phyloP scores from a whole-genome alignment of 2,113 vertebrate genomes.

The Notothenia coriiceps region DNA sequence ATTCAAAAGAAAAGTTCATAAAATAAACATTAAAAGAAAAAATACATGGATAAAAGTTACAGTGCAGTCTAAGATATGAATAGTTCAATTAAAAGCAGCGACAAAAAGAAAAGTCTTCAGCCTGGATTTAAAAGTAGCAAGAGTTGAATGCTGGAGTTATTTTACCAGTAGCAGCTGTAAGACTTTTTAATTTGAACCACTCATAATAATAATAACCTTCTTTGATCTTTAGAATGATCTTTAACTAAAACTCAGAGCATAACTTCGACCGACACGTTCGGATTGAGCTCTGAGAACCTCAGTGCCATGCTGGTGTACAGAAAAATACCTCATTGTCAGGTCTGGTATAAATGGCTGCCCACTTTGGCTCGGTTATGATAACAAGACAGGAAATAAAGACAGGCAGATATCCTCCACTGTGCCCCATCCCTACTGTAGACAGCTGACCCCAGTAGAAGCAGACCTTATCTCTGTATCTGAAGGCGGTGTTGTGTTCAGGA shows the following conservation, averaged over 20 bases:
- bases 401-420: neutral
- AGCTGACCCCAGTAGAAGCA: neutral
- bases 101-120: no score
- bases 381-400: neutral
- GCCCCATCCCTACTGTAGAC: neutral
- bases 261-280: neutral
- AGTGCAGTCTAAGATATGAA: no score
- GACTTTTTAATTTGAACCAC: neutral
- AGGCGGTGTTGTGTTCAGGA: conserved; percentile 33
- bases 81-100: no score
- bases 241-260: neutral
- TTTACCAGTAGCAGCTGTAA: neutral
- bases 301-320: neutral
- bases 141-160: no score
- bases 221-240: neutral
- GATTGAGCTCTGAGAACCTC: no score
- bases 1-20: no score
- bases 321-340: neutral
- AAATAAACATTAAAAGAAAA: no score
- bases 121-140: no score
- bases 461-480: conserved; percentile 86
- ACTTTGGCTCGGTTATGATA: neutral
- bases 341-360: no score
- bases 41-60: no score
- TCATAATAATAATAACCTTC: neutral